Conservation (phyloP, 1,140 invertebrate species). For the Leptopilina boulardi region DNA sequence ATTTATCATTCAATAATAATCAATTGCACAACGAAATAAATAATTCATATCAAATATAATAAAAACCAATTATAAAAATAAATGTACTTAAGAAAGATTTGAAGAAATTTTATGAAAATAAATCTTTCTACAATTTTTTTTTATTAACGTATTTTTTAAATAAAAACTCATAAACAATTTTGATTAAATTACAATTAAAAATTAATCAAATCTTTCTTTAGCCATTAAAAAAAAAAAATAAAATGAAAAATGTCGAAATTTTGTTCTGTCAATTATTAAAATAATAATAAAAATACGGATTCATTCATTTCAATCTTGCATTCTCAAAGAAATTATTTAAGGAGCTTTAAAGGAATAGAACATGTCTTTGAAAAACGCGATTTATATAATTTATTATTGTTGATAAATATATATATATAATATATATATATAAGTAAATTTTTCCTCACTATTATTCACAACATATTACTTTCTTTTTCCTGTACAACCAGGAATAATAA, state of each 20-base stretch:
- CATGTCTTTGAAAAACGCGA: slow-evolving; percentile 38
- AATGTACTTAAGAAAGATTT: too few relatives aligned
- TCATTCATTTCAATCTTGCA: not conserved
- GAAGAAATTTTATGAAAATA: too few relatives aligned
- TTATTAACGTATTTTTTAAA: too few relatives aligned
- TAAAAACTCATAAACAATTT: too few relatives aligned
- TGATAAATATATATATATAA: slow-evolving; percentile 45
- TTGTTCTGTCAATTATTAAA: not conserved
- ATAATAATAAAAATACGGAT: not conserved
- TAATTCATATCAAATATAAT: too few relatives aligned
- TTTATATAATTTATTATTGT: slow-evolving; percentile 53
- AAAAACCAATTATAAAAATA: too few relatives aligned
- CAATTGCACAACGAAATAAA: too few relatives aligned
- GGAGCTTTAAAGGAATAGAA: not conserved
- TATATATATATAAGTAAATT: slow-evolving; percentile 22
- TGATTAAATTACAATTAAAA: too few relatives aligned
- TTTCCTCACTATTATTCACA: slow-evolving; percentile 39
- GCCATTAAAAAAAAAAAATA: not conserved
- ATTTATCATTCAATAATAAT: too few relatives aligned
- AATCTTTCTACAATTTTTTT: too few relatives aligned
- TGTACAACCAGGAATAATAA: slow-evolving; percentile 64
- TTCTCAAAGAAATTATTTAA: not conserved
- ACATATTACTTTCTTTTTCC: slow-evolving; percentile 54
- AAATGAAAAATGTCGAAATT: not conserved
- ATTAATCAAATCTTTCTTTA: too few relatives aligned